Conservation (phyloP, 1,140 invertebrate genomes). For the Pachypeltis micranthus region DNA sequence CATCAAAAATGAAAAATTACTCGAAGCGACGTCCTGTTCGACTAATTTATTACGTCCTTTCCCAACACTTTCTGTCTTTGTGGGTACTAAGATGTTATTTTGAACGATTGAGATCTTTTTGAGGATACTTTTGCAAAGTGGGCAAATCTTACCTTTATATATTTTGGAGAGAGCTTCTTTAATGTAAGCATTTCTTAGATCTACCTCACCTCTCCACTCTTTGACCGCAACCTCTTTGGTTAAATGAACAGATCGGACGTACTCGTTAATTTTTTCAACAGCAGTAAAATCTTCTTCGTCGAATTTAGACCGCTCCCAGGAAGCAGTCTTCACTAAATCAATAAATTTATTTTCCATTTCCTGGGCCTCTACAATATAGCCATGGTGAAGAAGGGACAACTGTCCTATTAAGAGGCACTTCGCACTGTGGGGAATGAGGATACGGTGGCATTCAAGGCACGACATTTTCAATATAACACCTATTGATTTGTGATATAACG, state of each 20-base stretch:
- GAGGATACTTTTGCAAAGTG: conserved; percentile 46
- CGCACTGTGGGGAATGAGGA: conserved; percentile 50
- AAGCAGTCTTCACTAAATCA: neutral
- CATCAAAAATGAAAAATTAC: conserved; percentile 31
- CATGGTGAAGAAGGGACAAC: conserved; percentile 59
- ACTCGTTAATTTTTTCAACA: neutral
- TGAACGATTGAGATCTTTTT: conserved; percentile 33
- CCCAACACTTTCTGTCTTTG: conserved; percentile 23
- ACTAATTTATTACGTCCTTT: conserved; percentile 21
- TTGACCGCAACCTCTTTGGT: neutral
- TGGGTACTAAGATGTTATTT: conserved; percentile 32
- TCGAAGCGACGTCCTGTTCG: neutral
- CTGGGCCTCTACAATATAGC: conserved; percentile 57
- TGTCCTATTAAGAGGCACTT: conserved; percentile 58
- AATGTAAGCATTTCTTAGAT: conserved; percentile 38
- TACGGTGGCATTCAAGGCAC: conserved; percentile 55
- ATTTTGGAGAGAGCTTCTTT: conserved; percentile 43
- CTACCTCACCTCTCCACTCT: conserved; percentile 34
- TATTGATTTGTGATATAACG: conserved; percentile 69
- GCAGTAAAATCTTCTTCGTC: neutral
- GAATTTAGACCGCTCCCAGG: neutral
- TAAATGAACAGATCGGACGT: neutral
- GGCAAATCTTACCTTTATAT: conserved; percentile 45
- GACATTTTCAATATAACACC: conserved; percentile 51
- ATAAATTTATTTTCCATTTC: conserved; percentile 40